Evolutionary conservation across 2,888 invertebrate species (phyloP), one percentile per base, ranked within the genome.

Genomic region (Tuberolachnus salignus): DNA sequence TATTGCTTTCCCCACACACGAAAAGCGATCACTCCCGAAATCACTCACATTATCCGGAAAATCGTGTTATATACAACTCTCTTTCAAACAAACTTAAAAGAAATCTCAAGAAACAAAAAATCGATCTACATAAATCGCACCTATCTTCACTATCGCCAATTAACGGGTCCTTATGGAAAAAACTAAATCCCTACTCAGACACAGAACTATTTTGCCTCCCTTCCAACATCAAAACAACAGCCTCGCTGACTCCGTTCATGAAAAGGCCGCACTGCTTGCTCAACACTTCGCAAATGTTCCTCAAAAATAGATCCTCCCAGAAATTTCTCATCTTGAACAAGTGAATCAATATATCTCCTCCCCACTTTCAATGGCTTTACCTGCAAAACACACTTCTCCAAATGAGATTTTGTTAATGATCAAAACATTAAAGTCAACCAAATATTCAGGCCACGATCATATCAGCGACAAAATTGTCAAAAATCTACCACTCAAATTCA

Each of bases 51-150:
- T 61, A 61, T 13, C 61, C 61, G 34, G 61, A 61, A 3, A 16
- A 61, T 34, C 26, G 34, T 9, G 16, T 34, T 34, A 61, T 34
- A 3, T 61, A 61, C 34, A 61, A 61, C 34, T 63, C 61, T 8
- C 61, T 63, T 34, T 63, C 61, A 63, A 42, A 63, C 19, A 63
- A 63, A 63, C 61, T 63, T 1, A 63, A 63, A 63, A 63, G 34
- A n/a, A 3, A 34, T 3, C 61, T 63, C 61, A 63, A 63, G 61
- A 42, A 63, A 63, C 61, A 63, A 1, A 63, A 63, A 63, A n/a
- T 3, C 34, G 61, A 0, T 26, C 61, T 34, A 6, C 34, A 64
- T 23, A 46, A 44, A 44, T 64, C 44, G 1, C 64, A 64, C 46
- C 13, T 64, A 13, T 46, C 21, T 13, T 64, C 64, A 13, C 46